Percentiles rank a stretch among this genome's conserved stretches.
Evolutionary conservation across 1,140 invertebrate species (phyloP).

Genomic region (Eurosta solidaginis): DNA sequence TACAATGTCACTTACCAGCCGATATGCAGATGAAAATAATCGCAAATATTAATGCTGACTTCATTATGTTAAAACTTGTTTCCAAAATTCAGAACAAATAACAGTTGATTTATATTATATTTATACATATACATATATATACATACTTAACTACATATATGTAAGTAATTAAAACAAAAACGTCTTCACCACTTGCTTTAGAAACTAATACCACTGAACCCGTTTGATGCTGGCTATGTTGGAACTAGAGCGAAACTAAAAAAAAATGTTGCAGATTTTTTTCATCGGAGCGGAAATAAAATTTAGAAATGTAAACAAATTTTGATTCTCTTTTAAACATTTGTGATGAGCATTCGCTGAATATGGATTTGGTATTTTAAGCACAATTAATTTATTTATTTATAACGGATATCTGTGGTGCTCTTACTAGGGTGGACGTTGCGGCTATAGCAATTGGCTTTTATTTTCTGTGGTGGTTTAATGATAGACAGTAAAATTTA

Average conservation of each 20-base stretch:
- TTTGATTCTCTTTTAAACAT: background rate
- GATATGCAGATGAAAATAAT: background rate
- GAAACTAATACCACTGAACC: background rate
- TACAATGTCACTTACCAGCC: background rate
- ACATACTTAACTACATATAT: too few species aligned
- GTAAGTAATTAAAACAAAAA: too few species aligned
- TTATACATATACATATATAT: too few species aligned
- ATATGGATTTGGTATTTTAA: background rate
- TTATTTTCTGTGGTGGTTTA: too few species aligned
- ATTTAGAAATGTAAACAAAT: background rate
- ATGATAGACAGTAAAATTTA: too few species aligned
- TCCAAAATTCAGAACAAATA: too few species aligned
- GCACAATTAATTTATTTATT: background rate
- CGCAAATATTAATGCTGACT: background rate
- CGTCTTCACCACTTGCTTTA: too few species aligned
- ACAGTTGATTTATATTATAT: too few species aligned
- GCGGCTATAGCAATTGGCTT: too few species aligned
- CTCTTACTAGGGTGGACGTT: background rate
- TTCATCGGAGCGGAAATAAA: background rate
- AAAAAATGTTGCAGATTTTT: too few species aligned
- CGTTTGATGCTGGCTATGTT: background rate
- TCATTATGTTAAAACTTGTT: background rate
- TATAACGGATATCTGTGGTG: background rate
- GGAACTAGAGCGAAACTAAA: background rate
- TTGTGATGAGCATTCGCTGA: background rate